A percentile compares a stretch with the other conserved stretches of the same genome.
Conservation (phyloP, 1,140 invertebrate genomes). For the Anastrepha ludens region DNA sequence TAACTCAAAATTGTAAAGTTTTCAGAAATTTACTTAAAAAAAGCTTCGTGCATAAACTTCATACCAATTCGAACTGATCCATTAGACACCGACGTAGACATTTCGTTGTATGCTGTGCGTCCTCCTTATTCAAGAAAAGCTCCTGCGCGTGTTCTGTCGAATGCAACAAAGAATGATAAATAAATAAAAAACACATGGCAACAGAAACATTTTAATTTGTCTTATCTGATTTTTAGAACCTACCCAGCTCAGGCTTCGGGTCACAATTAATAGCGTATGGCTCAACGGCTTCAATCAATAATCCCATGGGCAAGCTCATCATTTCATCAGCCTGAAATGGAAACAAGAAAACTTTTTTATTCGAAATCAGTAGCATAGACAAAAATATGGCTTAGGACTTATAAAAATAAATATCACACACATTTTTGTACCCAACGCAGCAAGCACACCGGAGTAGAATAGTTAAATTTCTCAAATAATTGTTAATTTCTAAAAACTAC, state of each 20-base stretch:
- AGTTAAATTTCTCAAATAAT: too few species aligned
- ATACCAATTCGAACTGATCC: constrained; percentile 63
- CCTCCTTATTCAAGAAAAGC: constrained; percentile 63
- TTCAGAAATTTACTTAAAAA: not conserved
- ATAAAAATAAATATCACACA: too few species aligned
- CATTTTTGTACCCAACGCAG: too few species aligned
- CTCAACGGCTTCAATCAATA: constrained; percentile 63
- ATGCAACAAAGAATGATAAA: not conserved
- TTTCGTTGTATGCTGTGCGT: constrained; percentile 62
- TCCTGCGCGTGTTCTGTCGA: constrained; percentile 61
- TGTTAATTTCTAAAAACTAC: too few species aligned
- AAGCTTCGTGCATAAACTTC: constrained; percentile 13
- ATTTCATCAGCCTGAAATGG: constrained; percentile 15
- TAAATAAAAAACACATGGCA: not conserved
- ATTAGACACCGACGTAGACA: constrained; percentile 68
- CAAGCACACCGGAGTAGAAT: too few species aligned
- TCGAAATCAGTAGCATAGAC: too few species aligned
- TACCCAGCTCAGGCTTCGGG: constrained; percentile 61
- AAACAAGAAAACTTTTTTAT: not conserved
- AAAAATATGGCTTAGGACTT: too few species aligned
- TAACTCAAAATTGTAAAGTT: not conserved
- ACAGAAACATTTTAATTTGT: not conserved
- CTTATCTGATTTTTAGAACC: constrained; percentile 27
- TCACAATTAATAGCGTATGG: constrained; percentile 62
- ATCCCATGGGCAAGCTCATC: constrained; percentile 56